Base-by-base conservation (phyloP, 2,113 vertebrate species). In the Tragelaphus strepsiceros region DNA sequence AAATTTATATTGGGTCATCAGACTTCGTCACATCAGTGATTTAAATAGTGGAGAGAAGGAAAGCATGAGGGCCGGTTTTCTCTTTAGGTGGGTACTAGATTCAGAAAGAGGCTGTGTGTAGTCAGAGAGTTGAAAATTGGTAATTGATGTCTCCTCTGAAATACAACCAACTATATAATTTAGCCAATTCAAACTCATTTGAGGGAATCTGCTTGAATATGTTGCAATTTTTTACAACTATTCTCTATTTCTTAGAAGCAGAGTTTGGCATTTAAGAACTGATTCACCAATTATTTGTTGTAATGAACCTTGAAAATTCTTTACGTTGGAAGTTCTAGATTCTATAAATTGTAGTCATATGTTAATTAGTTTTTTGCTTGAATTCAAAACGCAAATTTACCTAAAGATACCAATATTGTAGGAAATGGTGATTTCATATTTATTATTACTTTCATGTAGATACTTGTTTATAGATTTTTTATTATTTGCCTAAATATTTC, bases 211-310 rank as follows among this genome's bases (percentile, higher is more conserved):
- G 56, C 30, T 80, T 80, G 46, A 85, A 83, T 51, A 78, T 88
- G 32, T 87, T 93, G 39, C 15, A 59, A 3, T n/a, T 64, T 86
- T 64, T 92, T 61, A 4, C 24, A 62, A 39, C 5, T 91, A 16
- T 83, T 90, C 30, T 96, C 94, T 93, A 4, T 96, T 88, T 82
- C 39, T 53, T 93, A 35, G 86, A 93, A 88, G 77, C 54, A 51
- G 30, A 95, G 8, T 71, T 88, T 84, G 32, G 35, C 21, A 26
- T 53, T 71, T 84, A 84, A 93, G 53, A 84, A 43, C 14, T 64
- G 35, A 84, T 78, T 95, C 56, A 92, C 43, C 13, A 89, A 15
- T n/a, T 77, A 49, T 86, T 71, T 62, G 51, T 71, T 59, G 46
- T 86, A 89, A 91, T 84, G n/a, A 8, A 93, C 28, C 22, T 93